Conservation (phyloP, 2,888 invertebrate species). For the Meloe dianella region DNA sequence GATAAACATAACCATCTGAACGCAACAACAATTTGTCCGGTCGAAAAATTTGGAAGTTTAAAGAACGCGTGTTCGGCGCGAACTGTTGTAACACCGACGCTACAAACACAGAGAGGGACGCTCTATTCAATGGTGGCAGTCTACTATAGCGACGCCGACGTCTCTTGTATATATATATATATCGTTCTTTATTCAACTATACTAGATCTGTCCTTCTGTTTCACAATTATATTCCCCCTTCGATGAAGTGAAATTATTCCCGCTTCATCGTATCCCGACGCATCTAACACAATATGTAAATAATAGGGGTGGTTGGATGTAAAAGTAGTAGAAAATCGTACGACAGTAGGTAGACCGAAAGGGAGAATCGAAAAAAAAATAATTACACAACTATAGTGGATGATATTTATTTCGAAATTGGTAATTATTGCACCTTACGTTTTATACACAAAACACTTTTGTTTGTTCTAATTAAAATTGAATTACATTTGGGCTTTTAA, state of each 20-base stretch:
- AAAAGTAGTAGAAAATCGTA: not conserved
- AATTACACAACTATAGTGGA: not conserved
- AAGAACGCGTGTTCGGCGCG: conserved; percentile 43
- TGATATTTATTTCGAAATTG: not conserved
- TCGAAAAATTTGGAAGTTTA: conserved; percentile 32
- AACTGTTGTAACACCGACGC: conserved; percentile 38
- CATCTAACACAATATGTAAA: conserved; percentile 39
- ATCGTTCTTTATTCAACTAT: not conserved
- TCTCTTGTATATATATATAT: conserved; percentile 12
- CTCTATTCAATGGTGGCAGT: conserved; percentile 29
- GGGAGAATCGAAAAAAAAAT: not conserved
- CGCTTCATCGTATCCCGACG: conserved; percentile 36
- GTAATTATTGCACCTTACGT: not conserved
- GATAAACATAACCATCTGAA: not conserved
- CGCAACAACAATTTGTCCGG: conserved; percentile 13
- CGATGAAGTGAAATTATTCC: conserved; percentile 26
- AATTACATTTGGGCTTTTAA: not conserved
- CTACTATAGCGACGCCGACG: conserved; percentile 33
- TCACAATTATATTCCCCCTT: conserved; percentile 24
- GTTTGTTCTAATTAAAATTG: not conserved
- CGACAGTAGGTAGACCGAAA: not conserved
- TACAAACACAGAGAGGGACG: conserved; percentile 35
- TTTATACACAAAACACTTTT: not conserved
- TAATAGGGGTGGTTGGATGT: conserved; percentile 19
- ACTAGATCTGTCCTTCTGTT: not conserved